Conservation (phyloP, 2,797 vertebrate species). For the Chaunax sp. region DNA sequence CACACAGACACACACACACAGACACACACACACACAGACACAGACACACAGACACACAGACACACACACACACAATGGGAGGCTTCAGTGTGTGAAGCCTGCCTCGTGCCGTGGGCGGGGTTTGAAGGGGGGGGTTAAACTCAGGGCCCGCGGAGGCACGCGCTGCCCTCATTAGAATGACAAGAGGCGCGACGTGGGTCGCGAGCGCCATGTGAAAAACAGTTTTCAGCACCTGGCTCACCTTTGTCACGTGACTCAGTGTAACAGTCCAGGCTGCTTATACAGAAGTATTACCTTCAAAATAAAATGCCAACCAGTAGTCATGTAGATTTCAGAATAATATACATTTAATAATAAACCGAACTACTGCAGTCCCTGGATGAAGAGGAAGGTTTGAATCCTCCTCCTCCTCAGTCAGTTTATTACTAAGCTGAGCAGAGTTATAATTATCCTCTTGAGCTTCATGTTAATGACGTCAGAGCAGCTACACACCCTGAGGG, state of each 20-base stretch:
- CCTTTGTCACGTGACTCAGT: neutral
- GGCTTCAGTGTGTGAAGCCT: constrained; percentile 54
- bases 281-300: too few relatives aligned
- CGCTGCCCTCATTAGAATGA: constrained; percentile 78
- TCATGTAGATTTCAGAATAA: too few relatives aligned
- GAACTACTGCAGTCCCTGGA: neutral
- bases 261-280: neutral
- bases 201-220: constrained; percentile 50
- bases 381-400: neutral
- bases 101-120: constrained; percentile 59
- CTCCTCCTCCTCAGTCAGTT: neutral
- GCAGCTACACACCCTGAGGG: constrained; percentile 1
- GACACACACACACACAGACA: neutral
- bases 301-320: too few relatives aligned
- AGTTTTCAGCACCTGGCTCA: constrained; percentile 38
- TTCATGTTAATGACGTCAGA: constrained; percentile 14
- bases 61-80: neutral
- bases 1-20: constrained; percentile 23
- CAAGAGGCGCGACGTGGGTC: constrained; percentile 49
- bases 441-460: neutral
- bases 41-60: neutral
- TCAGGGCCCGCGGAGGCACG: constrained; percentile 78
- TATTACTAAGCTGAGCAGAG: too few relatives aligned
- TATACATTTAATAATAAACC: too few relatives aligned
- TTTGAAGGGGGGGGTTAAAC: constrained; percentile 14